These are phyloP conservation scores for Drosophila anomelani DNA, from an alignment of 2,888 invertebrate species.

Conservation along the genomic window DNA sequence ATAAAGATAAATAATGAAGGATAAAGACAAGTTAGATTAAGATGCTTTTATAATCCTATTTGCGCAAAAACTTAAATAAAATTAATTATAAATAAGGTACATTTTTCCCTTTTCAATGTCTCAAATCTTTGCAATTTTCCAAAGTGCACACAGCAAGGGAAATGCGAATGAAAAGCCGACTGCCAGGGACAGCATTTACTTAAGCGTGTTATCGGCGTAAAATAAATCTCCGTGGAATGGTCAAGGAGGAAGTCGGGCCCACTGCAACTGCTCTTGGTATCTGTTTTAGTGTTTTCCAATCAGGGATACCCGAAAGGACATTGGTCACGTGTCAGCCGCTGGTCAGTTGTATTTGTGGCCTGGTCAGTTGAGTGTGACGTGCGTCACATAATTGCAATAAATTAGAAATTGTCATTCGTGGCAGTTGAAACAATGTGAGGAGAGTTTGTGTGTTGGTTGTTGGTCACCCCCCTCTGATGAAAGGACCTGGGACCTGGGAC, in stretches of 20 bases:
- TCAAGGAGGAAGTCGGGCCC: constrained; percentile 33
- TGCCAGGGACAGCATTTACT: constrained; percentile 70
- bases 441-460: constrained; percentile 3
- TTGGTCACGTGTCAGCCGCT: constrained; percentile 56
- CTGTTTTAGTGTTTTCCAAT: constrained; percentile 80
- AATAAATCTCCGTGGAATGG: constrained; percentile 76
- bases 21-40: background rate
- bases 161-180: constrained; percentile 32
- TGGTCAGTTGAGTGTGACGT: constrained; percentile 69
- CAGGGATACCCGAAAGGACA: constrained; percentile 58
- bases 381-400: constrained; percentile 82
- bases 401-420: constrained; percentile 77
- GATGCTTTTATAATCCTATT: too few relatives aligned
- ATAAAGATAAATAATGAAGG: background rate
- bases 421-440: constrained; percentile 69
- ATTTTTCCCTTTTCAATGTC: too few relatives aligned
- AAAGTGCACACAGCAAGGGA: constrained; percentile 1
- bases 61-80: too few relatives aligned
- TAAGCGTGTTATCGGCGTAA: constrained; percentile 80
- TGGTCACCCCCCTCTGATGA: background rate
- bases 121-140: background rate
- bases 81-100: too few relatives aligned
- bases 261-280: constrained; percentile 49
- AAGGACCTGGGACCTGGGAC: background rate
- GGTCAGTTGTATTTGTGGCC: constrained; percentile 46